These are phyloP conservation scores for Calycopis cecrops DNA, from an alignment of 1,140 invertebrate species.

Conservation along the genomic window DNA sequence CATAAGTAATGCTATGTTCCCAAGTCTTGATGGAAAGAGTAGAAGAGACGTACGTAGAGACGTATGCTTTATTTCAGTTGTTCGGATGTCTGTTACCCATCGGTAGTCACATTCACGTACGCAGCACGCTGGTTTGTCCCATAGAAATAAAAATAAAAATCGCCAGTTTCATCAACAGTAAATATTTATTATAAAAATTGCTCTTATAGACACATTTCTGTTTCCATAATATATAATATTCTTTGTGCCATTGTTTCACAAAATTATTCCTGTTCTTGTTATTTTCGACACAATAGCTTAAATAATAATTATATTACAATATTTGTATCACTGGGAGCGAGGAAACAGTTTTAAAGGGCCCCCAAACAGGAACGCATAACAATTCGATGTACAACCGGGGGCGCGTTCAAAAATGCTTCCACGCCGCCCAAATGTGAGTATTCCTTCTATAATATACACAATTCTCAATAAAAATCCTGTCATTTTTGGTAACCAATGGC, in stretches of 20 bases:
- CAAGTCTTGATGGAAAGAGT: too few species aligned
- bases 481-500: slow-evolving; percentile 74
- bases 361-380: slow-evolving; percentile 60
- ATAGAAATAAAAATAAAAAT: slow-evolving; percentile 39
- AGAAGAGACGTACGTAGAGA: too few species aligned
- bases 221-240: slow-evolving; percentile 74
- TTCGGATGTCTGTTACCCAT: too few species aligned
- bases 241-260: slow-evolving; percentile 74
- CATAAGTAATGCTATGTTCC: too few species aligned
- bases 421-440: slow-evolving; percentile 57
- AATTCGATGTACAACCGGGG: slow-evolving; percentile 68
- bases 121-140: too few species aligned
- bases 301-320: slow-evolving; percentile 73
- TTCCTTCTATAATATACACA: slow-evolving; percentile 69
- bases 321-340: slow-evolving; percentile 58
- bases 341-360: slow-evolving; percentile 57
- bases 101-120: too few species aligned
- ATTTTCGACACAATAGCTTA: slow-evolving; percentile 73
- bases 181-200: slow-evolving; percentile 76
- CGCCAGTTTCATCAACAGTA: slow-evolving; percentile 65
- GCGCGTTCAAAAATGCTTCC: slow-evolving; percentile 51
- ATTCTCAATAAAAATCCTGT: slow-evolving; percentile 71
- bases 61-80: too few species aligned
- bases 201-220: slow-evolving; percentile 74
- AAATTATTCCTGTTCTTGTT: slow-evolving; percentile 75